These are phyloP conservation scores for Cercopithecus neglectus DNA, from an alignment of 2,797 vertebrate genomes.

Conservation along the genomic window DNA sequence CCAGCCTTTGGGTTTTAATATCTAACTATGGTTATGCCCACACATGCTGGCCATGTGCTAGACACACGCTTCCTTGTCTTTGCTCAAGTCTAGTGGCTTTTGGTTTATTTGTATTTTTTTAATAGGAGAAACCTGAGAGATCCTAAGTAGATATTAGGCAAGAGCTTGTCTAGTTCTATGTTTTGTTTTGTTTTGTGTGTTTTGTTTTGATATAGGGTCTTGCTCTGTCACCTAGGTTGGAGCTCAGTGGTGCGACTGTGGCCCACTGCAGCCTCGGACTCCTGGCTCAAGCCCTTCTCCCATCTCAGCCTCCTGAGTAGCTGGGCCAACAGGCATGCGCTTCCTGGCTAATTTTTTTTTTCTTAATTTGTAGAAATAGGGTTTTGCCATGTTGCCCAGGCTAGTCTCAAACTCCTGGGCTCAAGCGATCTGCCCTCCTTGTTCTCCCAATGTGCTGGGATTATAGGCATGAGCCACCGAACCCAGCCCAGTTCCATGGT, in stretches of 20 bases:
- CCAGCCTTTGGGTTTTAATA: not conserved
- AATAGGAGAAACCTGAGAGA: not conserved
- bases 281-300: not conserved
- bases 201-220: not conserved
- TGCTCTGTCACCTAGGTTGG: not conserved
- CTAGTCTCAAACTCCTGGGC: not conserved
- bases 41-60: not conserved
- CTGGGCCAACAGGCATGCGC: not conserved
- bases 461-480: not conserved
- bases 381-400: not conserved
- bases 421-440: not conserved
- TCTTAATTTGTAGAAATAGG: not conserved
- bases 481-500: not conserved
- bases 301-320: not conserved
- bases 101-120: conserved; percentile 18
- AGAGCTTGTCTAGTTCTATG: not conserved
- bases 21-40: not conserved
- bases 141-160: not conserved
- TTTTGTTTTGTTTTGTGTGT: not conserved
- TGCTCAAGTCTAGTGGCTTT: not conserved
- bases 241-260: not conserved
- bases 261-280: not conserved
- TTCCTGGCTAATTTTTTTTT: not conserved
- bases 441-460: not conserved
- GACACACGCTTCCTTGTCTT: not conserved